Evolutionary conservation across 1,140 invertebrate genomes (phyloP), one percentile per base, ranked within the genome.

Genomic region (Lepidurus couesii): DNA sequence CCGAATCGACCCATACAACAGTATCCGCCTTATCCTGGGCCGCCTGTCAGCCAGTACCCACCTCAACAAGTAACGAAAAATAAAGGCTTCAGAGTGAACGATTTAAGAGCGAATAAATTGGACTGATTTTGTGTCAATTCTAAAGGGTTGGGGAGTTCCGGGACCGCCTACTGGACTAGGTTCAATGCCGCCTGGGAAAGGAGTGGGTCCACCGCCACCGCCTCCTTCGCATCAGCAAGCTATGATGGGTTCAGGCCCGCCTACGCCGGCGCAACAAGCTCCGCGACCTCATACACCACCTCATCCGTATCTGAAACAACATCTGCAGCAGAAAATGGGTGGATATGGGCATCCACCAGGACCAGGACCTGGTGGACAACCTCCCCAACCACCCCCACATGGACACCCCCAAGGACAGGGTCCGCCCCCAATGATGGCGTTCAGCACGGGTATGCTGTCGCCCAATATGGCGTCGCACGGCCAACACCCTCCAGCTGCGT

Each of bases 251-350:
- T 74, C 80, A 73, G 74, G 45, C 42, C 75, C 79, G 21, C 44
- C 76, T 42, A 65, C 45, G 34, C 75, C 77, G n/a, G 76, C 75
- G 9, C 80, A 79, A 77, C 80, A 80, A 42, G 80, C 80, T 73
- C 80, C 75, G 42, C 79, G 82, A 80, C 81, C 82, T 81, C 82
- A 81, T 73, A 73, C 83, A 76, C 84, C 84, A 74, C 83, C 83
- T 81, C 86, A 89, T 84, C 76, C 76, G 34, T 91, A 91, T 87
- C 85, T 91, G 82, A 90, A 91, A 83, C 90, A 91, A 81, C 90
- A 91, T 85, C 82, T 86, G 43, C 85, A 86, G 78, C 83, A 83
- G 74, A 82, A 82, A 78, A 83, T 84, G 77, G 74, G 77, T n/a
- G 77, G 65, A 11, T 81, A 81, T 77, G 73, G 65, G 47, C 42